Conservation (phyloP, 30 jellyfish, hydroid and myxozoan species). For the Turritopsis rubra region DNA sequence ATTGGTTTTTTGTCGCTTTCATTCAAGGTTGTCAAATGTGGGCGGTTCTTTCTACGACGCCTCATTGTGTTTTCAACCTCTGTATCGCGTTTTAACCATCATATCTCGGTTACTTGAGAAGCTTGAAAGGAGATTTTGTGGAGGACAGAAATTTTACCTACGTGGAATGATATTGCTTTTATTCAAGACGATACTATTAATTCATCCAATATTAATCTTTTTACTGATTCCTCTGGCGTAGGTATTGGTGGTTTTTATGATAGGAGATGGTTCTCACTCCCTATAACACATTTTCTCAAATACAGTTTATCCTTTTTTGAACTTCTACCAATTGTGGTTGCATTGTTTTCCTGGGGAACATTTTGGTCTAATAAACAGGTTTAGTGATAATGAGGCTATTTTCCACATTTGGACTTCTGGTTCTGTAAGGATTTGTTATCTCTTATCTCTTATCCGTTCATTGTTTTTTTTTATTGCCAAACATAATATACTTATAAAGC, state of each 20-base stretch:
- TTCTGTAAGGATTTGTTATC: not conserved
- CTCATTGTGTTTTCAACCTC: not conserved
- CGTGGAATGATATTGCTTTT: not conserved
- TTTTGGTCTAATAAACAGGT: no score
- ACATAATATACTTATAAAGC: no score
- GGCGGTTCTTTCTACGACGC: not conserved
- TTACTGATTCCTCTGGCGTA: not conserved
- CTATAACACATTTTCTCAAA: not conserved
- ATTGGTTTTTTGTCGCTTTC: not conserved
- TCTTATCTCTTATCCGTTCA: not conserved
- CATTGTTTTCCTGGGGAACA: no score
- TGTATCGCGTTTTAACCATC: not conserved
- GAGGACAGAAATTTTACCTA: not conserved
- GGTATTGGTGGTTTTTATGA: not conserved
- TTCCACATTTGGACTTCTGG: not conserved
- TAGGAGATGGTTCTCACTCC: not conserved
- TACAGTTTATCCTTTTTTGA: not conserved
- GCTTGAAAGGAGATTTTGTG: not conserved
- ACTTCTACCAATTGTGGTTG: not conserved
- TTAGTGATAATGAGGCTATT: conserved; percentile 1
- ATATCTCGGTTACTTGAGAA: not conserved
- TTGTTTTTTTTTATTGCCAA: no score
- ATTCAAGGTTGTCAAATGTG: not conserved
- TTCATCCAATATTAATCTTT: not conserved
- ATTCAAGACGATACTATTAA: not conserved